phyloP scores from a whole-genome alignment of 2,888 invertebrate genomes.

The Tethea ocularis region DNA sequence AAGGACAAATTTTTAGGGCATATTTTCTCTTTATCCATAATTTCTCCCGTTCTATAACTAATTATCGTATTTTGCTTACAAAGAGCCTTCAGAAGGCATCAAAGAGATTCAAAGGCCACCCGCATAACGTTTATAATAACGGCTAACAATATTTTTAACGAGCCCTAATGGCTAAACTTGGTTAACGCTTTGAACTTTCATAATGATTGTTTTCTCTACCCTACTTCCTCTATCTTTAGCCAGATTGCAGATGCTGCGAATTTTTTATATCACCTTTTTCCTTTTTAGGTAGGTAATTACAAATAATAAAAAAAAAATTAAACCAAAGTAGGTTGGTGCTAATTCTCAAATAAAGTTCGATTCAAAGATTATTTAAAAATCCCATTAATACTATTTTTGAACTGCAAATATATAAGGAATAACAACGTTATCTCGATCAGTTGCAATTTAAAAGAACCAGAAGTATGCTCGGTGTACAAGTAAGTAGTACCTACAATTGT shows the following conservation, averaged over 20 bases:
- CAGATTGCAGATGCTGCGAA: conserved; percentile 11
- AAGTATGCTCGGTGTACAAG: neutral
- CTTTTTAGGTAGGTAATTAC: too few relatives aligned
- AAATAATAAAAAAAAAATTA: too few relatives aligned
- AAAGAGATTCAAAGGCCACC: conserved; percentile 20
- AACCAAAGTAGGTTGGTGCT: too few relatives aligned
- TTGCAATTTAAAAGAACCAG: neutral
- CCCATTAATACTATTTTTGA: too few relatives aligned
- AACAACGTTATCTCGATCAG: conserved; percentile 5
- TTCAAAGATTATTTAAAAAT: too few relatives aligned
- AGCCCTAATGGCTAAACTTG: conserved; percentile 51
- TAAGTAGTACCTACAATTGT: conserved; percentile 6
- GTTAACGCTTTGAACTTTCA: conserved; percentile 45
- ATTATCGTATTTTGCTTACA: conserved; percentile 20
- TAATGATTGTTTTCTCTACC: conserved; percentile 46
- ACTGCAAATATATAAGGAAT: neutral
- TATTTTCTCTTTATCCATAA: neutral
- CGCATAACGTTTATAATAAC: conserved; percentile 23
- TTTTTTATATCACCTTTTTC: neutral
- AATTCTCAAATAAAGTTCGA: too few relatives aligned
- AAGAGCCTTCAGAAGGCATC: conserved; percentile 17
- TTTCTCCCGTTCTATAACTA: conserved; percentile 16
- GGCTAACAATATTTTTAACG: conserved; percentile 50
- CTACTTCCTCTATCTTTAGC: conserved; percentile 34
- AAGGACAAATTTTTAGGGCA: neutral